These are phyloP conservation scores for Xanthorhoe spadicearia DNA, from an alignment of 2,888 invertebrate genomes.

Conservation along the genomic window DNA sequence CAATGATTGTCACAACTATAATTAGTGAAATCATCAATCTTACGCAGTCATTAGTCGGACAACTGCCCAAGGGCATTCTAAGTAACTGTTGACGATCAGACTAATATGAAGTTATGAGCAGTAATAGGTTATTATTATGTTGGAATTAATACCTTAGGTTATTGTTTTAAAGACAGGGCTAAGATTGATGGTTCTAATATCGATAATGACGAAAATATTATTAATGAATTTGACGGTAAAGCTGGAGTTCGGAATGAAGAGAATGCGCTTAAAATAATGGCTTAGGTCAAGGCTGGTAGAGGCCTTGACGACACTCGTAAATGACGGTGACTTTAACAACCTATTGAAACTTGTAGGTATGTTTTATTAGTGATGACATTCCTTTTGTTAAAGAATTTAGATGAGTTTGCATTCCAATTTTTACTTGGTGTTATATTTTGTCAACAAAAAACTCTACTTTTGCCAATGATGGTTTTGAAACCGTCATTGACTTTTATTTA, in stretches of 20 bases:
- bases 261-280: constrained; percentile 39
- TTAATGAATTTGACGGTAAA: constrained; percentile 44
- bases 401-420: constrained; percentile 60
- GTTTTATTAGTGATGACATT: constrained; percentile 42
- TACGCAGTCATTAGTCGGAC: constrained; percentile 72
- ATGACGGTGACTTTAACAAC: constrained; percentile 52
- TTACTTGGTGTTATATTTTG: background rate
- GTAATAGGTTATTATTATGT: constrained; percentile 77
- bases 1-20: constrained; percentile 78
- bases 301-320: constrained; percentile 53
- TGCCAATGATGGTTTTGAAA: too few relatives aligned
- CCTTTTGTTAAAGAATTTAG: constrained; percentile 50
- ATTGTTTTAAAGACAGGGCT: constrained; percentile 79
- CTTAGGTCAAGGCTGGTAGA: constrained; percentile 53
- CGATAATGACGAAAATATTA: constrained; percentile 44
- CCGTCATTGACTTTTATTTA: too few relatives aligned
- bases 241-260: constrained; percentile 39
- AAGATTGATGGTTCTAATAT: constrained; percentile 62
- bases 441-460: background rate
- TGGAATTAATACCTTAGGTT: constrained; percentile 73
- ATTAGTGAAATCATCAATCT: constrained; percentile 82
- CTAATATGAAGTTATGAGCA: constrained; percentile 71
- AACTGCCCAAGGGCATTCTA: constrained; percentile 77
- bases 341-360: constrained; percentile 52
- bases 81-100: constrained; percentile 76